Conservation (phyloP, 2,797 vertebrate genomes). For the Graptemys geographica region DNA sequence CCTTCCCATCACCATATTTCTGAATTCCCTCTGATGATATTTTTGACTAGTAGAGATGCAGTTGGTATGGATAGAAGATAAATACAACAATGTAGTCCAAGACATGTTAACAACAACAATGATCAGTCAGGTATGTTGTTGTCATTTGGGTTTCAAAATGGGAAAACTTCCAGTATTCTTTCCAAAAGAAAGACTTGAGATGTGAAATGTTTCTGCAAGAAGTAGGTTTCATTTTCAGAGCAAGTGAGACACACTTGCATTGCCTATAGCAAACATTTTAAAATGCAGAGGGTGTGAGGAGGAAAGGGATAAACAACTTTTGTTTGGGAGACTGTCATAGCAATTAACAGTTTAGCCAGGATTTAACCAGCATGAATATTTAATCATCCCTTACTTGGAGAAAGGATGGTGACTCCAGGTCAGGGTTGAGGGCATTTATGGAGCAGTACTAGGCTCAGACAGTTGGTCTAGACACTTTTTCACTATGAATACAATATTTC, state of each 20-base stretch:
- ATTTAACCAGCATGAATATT: slow-evolving; percentile 67
- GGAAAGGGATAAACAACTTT: slow-evolving; percentile 8
- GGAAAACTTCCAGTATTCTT: slow-evolving; percentile 10
- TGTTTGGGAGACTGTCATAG: slow-evolving; percentile 15
- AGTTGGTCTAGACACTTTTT: slow-evolving; percentile 58
- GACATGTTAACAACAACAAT: neutral
- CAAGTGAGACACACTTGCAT: neutral
- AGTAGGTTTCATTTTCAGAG: slow-evolving; percentile 19
- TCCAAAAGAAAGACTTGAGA: slow-evolving; percentile 43
- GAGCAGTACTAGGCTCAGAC: slow-evolving; percentile 64
- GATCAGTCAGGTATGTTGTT: neutral
- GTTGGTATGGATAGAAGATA: slow-evolving; percentile 3
- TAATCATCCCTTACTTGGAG: slow-evolving; percentile 64
- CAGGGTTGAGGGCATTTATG: slow-evolving; percentile 48
- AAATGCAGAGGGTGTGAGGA: slow-evolving; percentile 33
- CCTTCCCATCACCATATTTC: slow-evolving; percentile 21
- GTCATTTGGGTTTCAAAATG: slow-evolving; percentile 33
- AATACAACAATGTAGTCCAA: neutral
- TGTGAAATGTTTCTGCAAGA: slow-evolving; percentile 7
- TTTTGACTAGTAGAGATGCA: neutral
- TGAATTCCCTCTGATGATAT: neutral
- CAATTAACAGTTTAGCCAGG: slow-evolving; percentile 57
- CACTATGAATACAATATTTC: slow-evolving; percentile 15
- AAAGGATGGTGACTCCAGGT: slow-evolving; percentile 63
- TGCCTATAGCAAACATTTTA: slow-evolving; percentile 49